phyloP scores from a whole-genome alignment of 2,113 vertebrate species.

The Cnemophilus loriae region DNA sequence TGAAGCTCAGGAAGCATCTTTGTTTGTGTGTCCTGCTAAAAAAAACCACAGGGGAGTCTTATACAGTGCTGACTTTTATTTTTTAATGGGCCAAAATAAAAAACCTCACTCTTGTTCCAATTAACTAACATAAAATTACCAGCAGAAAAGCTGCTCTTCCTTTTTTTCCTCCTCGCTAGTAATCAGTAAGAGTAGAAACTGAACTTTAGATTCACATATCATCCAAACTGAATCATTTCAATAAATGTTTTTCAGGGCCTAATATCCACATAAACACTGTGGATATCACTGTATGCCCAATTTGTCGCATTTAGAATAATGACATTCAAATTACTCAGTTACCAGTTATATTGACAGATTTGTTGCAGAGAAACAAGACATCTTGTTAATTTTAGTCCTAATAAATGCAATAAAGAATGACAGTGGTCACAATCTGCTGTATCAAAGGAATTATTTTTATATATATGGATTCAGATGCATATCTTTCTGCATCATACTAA shows the following conservation, averaged over 20 bases:
- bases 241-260: not conserved
- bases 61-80: not conserved
- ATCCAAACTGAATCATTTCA: not conserved
- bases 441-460: not conserved
- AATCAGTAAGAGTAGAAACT: not conserved
- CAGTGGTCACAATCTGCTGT: not conserved
- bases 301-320: not conserved
- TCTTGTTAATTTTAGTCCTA: not conserved
- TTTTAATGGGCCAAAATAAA: not conserved
- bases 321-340: not conserved
- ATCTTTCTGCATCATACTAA: not conserved
- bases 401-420: not conserved
- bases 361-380: not conserved
- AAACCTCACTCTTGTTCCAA: not conserved
- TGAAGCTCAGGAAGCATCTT: conserved; percentile 67
- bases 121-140: not conserved
- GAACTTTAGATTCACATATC: not conserved
- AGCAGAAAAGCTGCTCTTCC: not conserved
- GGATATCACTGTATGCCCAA: not conserved
- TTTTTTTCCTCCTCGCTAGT: not conserved
- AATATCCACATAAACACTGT: not conserved
- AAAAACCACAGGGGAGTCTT: not conserved
- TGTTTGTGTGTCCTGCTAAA: conserved; percentile 64
- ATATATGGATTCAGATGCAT: not conserved
- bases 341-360: not conserved